Conservation (phyloP, 1,140 invertebrate species). For the Thalassaphorura encarpata region DNA sequence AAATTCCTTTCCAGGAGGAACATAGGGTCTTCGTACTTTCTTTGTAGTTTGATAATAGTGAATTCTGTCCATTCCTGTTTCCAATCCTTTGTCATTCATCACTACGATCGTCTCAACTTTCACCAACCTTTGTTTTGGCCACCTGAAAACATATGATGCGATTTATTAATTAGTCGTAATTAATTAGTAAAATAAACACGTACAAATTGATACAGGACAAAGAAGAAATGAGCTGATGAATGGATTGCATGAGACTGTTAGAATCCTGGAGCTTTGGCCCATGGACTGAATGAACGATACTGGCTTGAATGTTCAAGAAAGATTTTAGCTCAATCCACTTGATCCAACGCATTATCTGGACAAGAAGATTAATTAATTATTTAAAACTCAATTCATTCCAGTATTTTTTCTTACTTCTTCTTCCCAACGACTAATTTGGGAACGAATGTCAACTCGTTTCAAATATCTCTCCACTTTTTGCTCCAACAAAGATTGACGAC, state of each 20-base stretch:
- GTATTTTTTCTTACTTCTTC: no score
- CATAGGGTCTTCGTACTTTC: neutral
- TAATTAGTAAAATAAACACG: neutral
- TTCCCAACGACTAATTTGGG: no score
- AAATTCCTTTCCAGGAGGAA: neutral
- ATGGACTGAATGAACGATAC: conserved; percentile 17
- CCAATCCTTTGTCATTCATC: conserved; percentile 16
- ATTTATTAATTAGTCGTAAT: neutral
- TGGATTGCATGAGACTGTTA: neutral
- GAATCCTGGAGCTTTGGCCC: neutral
- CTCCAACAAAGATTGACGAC: no score
- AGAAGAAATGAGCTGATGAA: conserved; percentile 16
- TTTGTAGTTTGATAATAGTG: neutral
- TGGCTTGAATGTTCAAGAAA: conserved; percentile 14
- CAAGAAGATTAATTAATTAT: no score
- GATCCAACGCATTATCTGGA: no score
- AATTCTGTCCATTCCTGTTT: conserved; percentile 13
- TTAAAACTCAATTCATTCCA: no score
- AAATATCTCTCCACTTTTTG: no score
- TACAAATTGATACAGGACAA: conserved; percentile 16
- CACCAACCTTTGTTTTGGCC: conserved; percentile 11
- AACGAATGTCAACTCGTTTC: no score
- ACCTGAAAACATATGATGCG: conserved; percentile 9
- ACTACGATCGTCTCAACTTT: conserved; percentile 17
- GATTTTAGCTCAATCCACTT: conserved; percentile 21